Evolutionary conservation across 2,888 invertebrate genomes (phyloP).

Genomic region (Acleris literana): DNA sequence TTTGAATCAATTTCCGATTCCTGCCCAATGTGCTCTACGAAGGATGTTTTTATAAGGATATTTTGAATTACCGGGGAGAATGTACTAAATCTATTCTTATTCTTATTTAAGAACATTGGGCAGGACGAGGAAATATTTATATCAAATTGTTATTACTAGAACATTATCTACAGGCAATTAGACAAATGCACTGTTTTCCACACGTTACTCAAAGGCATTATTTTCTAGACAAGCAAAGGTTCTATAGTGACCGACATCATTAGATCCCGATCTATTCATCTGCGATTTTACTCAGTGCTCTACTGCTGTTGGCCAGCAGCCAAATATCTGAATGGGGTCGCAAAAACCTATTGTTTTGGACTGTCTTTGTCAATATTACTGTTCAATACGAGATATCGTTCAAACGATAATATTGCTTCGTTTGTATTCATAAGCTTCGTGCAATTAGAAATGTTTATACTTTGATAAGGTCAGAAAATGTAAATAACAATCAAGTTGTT

Average conservation of each 20-base stretch:
- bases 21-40: no score
- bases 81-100: no score
- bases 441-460: slow-evolving; percentile 22
- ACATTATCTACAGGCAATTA: no score
- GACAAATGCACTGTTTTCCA: no score
- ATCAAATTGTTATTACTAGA: no score
- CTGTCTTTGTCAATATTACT: slow-evolving; percentile 58
- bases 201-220: neutral
- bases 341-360: slow-evolving; percentile 57
- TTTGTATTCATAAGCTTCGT: slow-evolving; percentile 24
- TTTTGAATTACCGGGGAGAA: no score
- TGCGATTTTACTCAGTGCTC: slow-evolving; percentile 40
- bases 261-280: slow-evolving; percentile 22
- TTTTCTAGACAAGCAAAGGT: neutral
- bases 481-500: neutral
- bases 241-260: slow-evolving; percentile 15
- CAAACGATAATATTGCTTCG: slow-evolving; percentile 9
- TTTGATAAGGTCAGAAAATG: slow-evolving; percentile 2
- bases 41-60: no score
- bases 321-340: slow-evolving; percentile 55
- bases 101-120: no score
- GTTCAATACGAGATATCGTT: slow-evolving; percentile 35
- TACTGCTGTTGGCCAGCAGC: slow-evolving; percentile 52
- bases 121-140: no score
- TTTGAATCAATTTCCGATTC: no score